These are phyloP conservation scores for Corythaeola cristata DNA, from an alignment of 2,113 vertebrate genomes.

Conservation along the genomic window DNA sequence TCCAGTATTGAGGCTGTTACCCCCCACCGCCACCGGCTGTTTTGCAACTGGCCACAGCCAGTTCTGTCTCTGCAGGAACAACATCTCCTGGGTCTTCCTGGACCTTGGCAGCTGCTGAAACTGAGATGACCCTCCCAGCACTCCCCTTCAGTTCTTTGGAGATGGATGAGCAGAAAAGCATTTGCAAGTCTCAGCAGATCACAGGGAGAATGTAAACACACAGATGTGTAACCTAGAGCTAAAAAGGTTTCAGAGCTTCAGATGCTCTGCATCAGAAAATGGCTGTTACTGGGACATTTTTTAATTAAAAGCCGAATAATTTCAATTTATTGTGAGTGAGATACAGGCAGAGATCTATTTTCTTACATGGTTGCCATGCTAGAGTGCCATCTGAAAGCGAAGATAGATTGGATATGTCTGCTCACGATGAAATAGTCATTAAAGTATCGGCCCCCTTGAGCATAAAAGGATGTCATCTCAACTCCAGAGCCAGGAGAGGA, in stretches of 20 bases:
- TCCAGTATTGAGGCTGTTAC: background rate
- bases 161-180: background rate
- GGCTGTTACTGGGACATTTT: background rate
- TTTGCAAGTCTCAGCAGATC: background rate
- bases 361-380: background rate
- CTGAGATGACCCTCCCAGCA: fast-evolving
- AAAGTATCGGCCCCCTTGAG: background rate
- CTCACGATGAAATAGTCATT: background rate
- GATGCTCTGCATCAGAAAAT: background rate
- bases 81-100: background rate
- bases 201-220: background rate
- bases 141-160: background rate
- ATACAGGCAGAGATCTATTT: background rate
- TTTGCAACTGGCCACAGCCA: background rate
- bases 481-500: background rate
- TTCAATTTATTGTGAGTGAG: background rate
- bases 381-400: background rate
- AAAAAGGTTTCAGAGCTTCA: background rate
- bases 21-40: background rate
- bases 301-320: background rate
- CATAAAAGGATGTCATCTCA: background rate
- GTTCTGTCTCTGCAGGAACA: background rate
- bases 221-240: background rate
- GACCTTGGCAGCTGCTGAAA: background rate
- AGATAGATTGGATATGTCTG: background rate